Evolutionary conservation across 2,888 invertebrate species (phyloP), one percentile per base, ranked within the genome.

Genomic region (Chironomus tentans): DNA sequence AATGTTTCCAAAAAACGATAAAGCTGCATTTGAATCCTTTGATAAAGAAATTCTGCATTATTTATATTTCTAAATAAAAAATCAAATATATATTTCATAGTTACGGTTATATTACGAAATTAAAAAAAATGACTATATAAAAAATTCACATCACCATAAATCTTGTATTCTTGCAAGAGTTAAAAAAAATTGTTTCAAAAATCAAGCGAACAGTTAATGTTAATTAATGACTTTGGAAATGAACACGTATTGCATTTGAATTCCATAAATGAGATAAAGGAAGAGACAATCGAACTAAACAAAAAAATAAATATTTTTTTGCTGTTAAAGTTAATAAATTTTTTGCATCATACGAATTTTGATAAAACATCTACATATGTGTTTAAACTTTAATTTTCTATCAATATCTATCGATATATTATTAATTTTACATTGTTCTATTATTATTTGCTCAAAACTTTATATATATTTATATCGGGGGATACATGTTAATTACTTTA

Each of bases 241-340:
- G 72, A 72, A 72, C 72, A 72, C 72, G 15, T 72, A 72, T 72
- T 72, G 72, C 62, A 62, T 56, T 56, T 56, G 56, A 56, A 56
- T 56, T 56, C n/a, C n/a, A 18, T 18, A 56, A 56, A 50, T 50
- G n/a, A 50, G 15, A 38, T 10, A 50, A 50, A 50, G 15, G 50
- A 50, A 50, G 15, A 15, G 50, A 15, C 38, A 38, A 38, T 38
- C 38, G 10, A 38, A 38, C 38, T 38, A 38, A 38, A 38, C 38
- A 10, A 38, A 38, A 38, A 7, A 38, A 10, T 10, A 38, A 28
- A 3, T 24, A 28, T 4, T 38, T 38, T 38, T 38, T 38, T 38
- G 38, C 38, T 4, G 7, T 38, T 38, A 38, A 38, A 38, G 38
- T 7, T 38, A 38, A 38, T 38, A 2, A 38, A 38, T n/a, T n/a